These are phyloP conservation scores for Nesospiza acunhae DNA, from an alignment of 2,113 vertebrate species.

Conservation along the genomic window DNA sequence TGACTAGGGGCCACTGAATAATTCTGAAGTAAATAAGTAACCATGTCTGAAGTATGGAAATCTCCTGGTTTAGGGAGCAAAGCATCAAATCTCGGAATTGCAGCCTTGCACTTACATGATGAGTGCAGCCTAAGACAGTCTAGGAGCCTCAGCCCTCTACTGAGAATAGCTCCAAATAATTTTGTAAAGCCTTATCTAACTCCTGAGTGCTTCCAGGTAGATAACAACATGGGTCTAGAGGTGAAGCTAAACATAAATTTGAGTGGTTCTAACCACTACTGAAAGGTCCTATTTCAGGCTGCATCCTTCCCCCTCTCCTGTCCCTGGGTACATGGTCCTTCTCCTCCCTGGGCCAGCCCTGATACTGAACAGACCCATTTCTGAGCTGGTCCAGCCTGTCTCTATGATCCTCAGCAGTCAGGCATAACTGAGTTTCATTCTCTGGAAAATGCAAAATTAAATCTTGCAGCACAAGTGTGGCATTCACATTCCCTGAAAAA, in stretches of 20 bases:
- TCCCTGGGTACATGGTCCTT: background rate
- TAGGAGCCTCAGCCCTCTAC: background rate
- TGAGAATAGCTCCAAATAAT: background rate
- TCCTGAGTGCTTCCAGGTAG: background rate
- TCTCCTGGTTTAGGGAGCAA: background rate
- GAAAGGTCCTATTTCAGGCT: background rate
- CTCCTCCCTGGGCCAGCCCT: background rate
- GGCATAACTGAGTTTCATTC: background rate
- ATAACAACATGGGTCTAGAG: background rate
- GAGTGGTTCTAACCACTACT: background rate
- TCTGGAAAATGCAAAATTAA: background rate
- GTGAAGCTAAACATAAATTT: background rate
- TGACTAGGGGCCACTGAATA: background rate
- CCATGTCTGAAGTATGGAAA: background rate
- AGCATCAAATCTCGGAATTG: background rate
- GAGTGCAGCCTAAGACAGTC: background rate
- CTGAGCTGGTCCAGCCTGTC: background rate
- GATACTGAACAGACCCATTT: background rate
- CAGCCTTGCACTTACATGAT: background rate
- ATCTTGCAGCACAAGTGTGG: background rate
- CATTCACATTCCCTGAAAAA: no score
- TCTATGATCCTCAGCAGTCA: background rate
- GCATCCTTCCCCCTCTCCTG: background rate
- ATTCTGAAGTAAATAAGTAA: background rate
- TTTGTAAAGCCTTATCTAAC: background rate